Evolutionary conservation across 1,140 invertebrate genomes (phyloP).

Genomic region (Drosophila serrata): DNA sequence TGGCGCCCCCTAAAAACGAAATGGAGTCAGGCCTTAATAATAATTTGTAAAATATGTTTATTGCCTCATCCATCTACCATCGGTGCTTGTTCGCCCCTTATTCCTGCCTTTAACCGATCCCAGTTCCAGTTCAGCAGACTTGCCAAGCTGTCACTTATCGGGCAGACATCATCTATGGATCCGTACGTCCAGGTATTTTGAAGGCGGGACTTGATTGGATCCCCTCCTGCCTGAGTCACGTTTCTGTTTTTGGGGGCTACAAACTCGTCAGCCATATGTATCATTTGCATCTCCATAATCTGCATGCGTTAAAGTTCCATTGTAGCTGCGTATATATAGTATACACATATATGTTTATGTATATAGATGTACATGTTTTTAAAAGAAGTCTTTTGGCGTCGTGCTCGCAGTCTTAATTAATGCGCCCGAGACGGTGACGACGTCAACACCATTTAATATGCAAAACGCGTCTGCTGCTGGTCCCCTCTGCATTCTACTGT

Average conservation of each 20-base stretch:
- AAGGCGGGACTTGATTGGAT: constrained; percentile 38
- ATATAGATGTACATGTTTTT: constrained; percentile 12
- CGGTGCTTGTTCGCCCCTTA: neutral
- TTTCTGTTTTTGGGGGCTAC: constrained; percentile 59
- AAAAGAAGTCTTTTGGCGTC: constrained; percentile 39
- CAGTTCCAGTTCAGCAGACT: constrained; percentile 39
- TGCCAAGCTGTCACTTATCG: constrained; percentile 63
- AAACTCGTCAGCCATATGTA: constrained; percentile 52
- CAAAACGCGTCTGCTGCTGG: constrained; percentile 60
- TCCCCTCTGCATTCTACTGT: constrained; percentile 34
- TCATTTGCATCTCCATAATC: constrained; percentile 61
- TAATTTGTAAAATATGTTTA: constrained; percentile 75
- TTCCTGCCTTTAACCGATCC: constrained; percentile 18
- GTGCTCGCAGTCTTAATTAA: constrained; percentile 67
- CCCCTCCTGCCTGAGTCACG: constrained; percentile 63
- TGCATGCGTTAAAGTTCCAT: constrained; percentile 65
- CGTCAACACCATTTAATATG: constrained; percentile 60
- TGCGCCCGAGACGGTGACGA: constrained; percentile 51
- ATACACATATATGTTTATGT: constrained; percentile 6
- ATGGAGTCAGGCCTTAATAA: constrained; percentile 47
- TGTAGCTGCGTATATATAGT: constrained; percentile 42
- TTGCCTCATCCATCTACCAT: constrained; percentile 60
- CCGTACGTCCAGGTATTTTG: constrained; percentile 59
- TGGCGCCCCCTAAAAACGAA: constrained; percentile 62
- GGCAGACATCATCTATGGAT: constrained; percentile 57